phyloP scores from a whole-genome alignment of 2,113 vertebrate genomes.

The Oenanthe oenanthe region DNA sequence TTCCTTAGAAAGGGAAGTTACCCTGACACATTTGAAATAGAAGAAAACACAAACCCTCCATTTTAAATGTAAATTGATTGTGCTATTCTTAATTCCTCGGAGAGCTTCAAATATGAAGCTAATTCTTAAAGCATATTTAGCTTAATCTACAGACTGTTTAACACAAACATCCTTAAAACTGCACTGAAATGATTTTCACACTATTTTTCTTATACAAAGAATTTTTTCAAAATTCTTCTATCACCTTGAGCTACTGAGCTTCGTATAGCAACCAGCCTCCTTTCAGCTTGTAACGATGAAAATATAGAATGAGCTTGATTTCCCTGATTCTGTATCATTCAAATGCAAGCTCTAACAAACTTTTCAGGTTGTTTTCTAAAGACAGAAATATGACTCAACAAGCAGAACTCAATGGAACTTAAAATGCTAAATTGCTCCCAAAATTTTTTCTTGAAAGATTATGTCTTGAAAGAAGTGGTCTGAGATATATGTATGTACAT shows the following conservation, averaged over 20 bases:
- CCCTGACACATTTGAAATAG: not conserved
- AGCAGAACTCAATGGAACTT: not conserved
- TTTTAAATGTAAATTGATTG: not conserved
- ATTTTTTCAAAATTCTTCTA: not conserved
- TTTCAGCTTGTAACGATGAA: not conserved
- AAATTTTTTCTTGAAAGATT: not conserved
- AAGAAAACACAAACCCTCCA: not conserved
- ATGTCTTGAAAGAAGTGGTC: not conserved
- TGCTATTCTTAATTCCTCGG: not conserved
- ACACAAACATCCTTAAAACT: not conserved
- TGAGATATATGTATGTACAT: not conserved
- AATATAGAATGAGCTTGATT: not conserved
- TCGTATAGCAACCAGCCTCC: not conserved
- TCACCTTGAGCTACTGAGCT: not conserved
- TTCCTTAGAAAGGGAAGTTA: not conserved
- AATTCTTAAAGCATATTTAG: not conserved
- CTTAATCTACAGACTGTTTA: not conserved
- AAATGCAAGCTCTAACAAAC: not conserved
- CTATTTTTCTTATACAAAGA: not conserved
- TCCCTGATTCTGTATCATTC: not conserved
- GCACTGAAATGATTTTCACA: not conserved
- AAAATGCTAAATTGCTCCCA: not conserved
- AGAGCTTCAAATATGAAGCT: not conserved
- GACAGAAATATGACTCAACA: not conserved
- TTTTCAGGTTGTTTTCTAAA: not conserved